Conservation (phyloP, 2,888 invertebrate genomes). For the Dendrolimus houi region DNA sequence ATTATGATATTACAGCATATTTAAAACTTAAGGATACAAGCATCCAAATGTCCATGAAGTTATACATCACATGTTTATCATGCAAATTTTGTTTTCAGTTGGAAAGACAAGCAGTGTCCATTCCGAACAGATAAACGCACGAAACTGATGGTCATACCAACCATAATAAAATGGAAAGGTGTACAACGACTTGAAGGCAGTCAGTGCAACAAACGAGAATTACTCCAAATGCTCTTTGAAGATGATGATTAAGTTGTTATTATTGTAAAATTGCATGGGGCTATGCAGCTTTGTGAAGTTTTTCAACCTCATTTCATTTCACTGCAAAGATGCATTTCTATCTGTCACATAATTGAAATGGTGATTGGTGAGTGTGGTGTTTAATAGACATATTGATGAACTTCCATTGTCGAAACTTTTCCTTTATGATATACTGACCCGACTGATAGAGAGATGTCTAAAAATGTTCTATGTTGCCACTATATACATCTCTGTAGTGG, state of each 20-base stretch:
- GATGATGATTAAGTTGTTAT: constrained; percentile 73
- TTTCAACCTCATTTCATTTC: too few species aligned
- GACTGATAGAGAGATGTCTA: too few species aligned
- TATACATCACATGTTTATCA: neutral
- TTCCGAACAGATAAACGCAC: constrained; percentile 86
- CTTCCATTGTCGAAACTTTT: too few species aligned
- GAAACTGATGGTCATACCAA: constrained; percentile 87
- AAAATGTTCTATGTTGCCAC: too few species aligned
- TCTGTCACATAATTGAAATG: too few species aligned
- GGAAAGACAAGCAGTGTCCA: constrained; percentile 88
- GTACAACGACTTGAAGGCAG: constrained; percentile 87
- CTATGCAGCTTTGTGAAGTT: too few species aligned
- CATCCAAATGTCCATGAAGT: neutral
- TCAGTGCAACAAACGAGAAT: constrained; percentile 83
- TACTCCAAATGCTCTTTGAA: constrained; percentile 87
- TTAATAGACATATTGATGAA: too few species aligned
- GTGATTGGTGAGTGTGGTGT: too few species aligned
- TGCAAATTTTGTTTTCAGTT: constrained; percentile 69
- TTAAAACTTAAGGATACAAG: neutral
- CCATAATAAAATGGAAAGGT: constrained; percentile 85
- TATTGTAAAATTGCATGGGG: neutral
- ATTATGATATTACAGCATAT: neutral
- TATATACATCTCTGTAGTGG: too few species aligned
- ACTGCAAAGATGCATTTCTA: too few species aligned
- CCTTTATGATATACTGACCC: too few species aligned